Conservation (phyloP, 2,113 vertebrate genomes). For the Arothron firmamentum region DNA sequence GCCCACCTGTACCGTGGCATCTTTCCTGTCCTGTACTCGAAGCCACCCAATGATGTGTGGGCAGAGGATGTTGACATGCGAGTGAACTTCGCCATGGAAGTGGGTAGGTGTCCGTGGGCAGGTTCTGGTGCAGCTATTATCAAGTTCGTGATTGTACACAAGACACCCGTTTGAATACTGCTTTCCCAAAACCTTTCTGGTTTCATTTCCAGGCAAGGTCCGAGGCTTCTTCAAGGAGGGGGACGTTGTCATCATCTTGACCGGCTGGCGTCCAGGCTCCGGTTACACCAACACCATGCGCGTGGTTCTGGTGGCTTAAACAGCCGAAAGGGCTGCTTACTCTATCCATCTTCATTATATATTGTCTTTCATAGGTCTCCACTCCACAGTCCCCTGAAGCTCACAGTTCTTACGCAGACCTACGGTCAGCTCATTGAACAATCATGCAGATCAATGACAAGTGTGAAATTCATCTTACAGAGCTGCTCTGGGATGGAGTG, state of each 20-base stretch:
- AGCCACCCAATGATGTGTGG: conserved; percentile 81
- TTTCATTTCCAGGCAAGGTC: conserved; percentile 80
- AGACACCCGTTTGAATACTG: background rate
- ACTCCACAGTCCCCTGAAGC: conserved; percentile 14
- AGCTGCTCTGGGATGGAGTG: conserved; percentile 12
- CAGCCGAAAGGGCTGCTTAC: conserved; percentile 2
- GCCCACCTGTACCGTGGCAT: conserved; percentile 94
- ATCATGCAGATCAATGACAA: conserved; percentile 8
- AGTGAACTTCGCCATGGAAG: conserved; percentile 92
- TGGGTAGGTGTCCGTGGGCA: conserved; percentile 72
- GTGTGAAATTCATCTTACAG: background rate
- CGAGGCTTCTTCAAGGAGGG: conserved; percentile 93
- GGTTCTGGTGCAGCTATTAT: background rate
- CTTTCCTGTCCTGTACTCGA: conserved; percentile 90
- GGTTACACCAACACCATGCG: conserved; percentile 99
- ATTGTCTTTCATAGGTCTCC: conserved; percentile 28
- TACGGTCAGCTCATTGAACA: conserved; percentile 11
- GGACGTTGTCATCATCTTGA: conserved; percentile 89
- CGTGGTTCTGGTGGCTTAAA: conserved; percentile 87
- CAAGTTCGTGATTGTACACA: background rate
- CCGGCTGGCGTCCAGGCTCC: conserved; percentile 93
- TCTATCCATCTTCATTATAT: conserved; percentile 8
- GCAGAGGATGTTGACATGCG: conserved; percentile 93
- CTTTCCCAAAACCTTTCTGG: background rate
- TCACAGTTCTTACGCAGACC: conserved; percentile 19